A percentile compares a stretch with the other conserved stretches of the same genome.
Conservation (phyloP, 2,113 vertebrate species). For the Peromyscus californicus region DNA sequence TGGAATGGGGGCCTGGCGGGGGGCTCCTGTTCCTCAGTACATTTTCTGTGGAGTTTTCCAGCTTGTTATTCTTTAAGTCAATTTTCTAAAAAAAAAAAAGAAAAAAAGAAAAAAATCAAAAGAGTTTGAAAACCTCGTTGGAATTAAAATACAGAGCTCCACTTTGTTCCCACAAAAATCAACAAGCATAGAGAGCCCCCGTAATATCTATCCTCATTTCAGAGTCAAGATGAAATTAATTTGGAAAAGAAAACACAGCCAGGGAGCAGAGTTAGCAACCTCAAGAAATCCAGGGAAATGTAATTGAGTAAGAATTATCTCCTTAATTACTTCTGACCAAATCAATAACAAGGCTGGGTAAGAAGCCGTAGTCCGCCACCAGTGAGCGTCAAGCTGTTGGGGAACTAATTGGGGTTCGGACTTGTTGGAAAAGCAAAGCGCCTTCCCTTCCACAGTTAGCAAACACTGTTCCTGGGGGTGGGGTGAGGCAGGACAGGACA, state of each 20-base stretch:
- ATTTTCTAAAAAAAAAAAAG: background rate
- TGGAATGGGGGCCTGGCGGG: background rate
- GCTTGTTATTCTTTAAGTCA: background rate
- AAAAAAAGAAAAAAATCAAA: conserved; percentile 11
- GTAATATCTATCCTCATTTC: conserved; percentile 82
- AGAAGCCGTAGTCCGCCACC: conserved; percentile 77
- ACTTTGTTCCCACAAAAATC: conserved; percentile 75
- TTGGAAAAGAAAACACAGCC: conserved; percentile 85
- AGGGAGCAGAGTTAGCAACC: conserved; percentile 83
- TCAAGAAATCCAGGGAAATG: conserved; percentile 87
- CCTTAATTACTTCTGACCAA: conserved; percentile 90
- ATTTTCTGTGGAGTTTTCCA: background rate
- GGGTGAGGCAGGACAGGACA: fast-evolving
- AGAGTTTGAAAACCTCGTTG: background rate
- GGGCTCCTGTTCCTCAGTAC: background rate
- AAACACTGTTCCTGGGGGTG: background rate
- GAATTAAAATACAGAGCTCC: conserved; percentile 65
- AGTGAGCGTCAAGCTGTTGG: conserved; percentile 45
- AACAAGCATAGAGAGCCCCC: conserved; percentile 58
- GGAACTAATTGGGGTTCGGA: conserved; percentile 60
- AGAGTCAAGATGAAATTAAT: conserved; percentile 86
- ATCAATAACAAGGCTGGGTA: conserved; percentile 84
- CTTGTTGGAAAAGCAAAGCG: conserved; percentile 58
- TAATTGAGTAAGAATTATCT: conserved; percentile 89
- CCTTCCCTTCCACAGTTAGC: background rate